A percentile compares a stretch with the other conserved stretches of the same genome.
Conservation (phyloP, 2,113 vertebrate species). For the Triplophysa rosa region DNA sequence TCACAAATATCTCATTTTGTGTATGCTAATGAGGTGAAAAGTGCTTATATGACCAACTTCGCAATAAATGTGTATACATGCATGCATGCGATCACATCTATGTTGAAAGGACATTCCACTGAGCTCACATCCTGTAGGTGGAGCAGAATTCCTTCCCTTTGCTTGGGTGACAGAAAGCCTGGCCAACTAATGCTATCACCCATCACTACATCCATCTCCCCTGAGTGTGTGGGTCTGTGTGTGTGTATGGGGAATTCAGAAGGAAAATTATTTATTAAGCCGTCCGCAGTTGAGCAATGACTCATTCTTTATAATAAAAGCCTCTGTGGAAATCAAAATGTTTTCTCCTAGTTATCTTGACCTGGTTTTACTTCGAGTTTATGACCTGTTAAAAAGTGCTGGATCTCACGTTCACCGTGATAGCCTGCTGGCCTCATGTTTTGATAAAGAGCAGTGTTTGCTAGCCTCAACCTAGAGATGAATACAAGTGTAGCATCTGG, state of each 20-base stretch:
- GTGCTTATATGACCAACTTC: not conserved
- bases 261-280: conserved; percentile 32
- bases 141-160: conserved; percentile 42
- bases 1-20: not conserved
- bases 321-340: not conserved
- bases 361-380: conserved; percentile 26
- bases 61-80: conserved; percentile 1
- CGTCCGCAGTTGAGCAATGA: conserved; percentile 23
- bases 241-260: conserved; percentile 10
- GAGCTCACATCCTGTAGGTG: conserved; percentile 54
- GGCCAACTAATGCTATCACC: conserved; percentile 25
- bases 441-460: not conserved
- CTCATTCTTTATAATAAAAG: conserved; percentile 25
- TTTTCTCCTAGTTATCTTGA: conserved; percentile 10
- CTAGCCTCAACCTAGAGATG: conserved; percentile 1
- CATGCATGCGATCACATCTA: not conserved
- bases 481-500: conserved; percentile 46
- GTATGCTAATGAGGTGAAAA: not conserved
- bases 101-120: conserved; percentile 43
- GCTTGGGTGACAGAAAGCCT: conserved; percentile 33
- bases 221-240: conserved; percentile 24
- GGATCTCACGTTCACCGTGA: not conserved
- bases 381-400: not conserved
- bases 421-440: not conserved
- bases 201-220: conserved; percentile 23